Conservation (phyloP, 1,140 invertebrate species). For the Hermatobates lingyangjiaoensis region DNA sequence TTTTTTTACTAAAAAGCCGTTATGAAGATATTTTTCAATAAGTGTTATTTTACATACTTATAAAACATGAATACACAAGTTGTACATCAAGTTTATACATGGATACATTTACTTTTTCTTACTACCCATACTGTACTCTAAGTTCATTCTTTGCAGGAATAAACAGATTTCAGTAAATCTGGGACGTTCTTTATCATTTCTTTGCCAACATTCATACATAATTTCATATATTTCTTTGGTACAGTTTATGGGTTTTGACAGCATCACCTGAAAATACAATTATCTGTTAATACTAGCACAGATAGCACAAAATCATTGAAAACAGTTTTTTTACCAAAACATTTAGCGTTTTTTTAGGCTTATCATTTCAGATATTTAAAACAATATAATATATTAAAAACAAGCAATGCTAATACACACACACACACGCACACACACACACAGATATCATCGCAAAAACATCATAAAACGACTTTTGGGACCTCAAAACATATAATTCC, state of each 20-base stretch:
- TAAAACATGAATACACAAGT: too few species aligned
- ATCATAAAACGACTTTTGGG: too few species aligned
- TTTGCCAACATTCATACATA: conserved; percentile 86
- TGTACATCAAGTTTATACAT: too few species aligned
- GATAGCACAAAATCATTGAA: not conserved
- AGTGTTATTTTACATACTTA: too few species aligned
- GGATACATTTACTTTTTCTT: too few species aligned
- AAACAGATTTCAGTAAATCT: conserved; percentile 78
- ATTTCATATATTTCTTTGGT: conserved; percentile 80
- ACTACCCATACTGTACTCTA: conserved; percentile 25
- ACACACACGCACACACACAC: not conserved
- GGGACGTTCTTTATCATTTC: conserved; percentile 63
- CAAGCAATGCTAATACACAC: not conserved
- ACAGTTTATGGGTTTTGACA: conserved; percentile 62
- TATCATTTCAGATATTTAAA: too few species aligned
- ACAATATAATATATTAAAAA: not conserved
- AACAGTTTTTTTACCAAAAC: not conserved
- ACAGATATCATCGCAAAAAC: not conserved
- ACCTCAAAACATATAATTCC: too few species aligned
- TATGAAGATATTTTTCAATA: too few species aligned
- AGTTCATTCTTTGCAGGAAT: conserved; percentile 76
- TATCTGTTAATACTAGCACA: not conserved
- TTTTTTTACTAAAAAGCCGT: too few species aligned
- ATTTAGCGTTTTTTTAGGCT: too few species aligned
- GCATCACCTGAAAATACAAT: conserved; percentile 32